Base-by-base conservation (phyloP, 2,888 invertebrate species). In the Lottia gigantea region DNA sequence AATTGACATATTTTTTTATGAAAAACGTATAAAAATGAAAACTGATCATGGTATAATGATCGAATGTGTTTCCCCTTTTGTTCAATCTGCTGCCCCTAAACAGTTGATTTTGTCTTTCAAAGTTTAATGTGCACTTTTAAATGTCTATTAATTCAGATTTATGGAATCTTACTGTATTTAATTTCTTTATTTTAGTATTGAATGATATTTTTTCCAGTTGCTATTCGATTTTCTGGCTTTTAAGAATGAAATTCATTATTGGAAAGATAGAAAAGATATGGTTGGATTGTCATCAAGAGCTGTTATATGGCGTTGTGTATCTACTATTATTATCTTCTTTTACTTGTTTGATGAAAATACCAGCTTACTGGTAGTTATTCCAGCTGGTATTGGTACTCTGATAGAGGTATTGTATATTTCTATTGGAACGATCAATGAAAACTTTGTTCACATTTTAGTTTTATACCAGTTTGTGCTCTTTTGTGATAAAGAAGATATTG, bases 161-260 rank as follows among this genome's bases (percentile, higher is more conserved):
- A 31, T 31, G 31, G 31, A 31, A 31, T 31, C 3, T 31, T 2
- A 31, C 31, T 31, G 31, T 31, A 31, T 3, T 2, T 6, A 31
- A 6, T 6, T 31, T 3, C 6, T 31, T 31, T 31, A 3, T 31
- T 31, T 31, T 31, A 31, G 2, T 3, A 31, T 2, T 31, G 6
- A 31, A 31, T 31, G 6, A 31, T 71, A 23, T 71, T 26, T 71
- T 49, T 82, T 81, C n/a, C 82, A 89, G 88, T 71, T 89, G 74
- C 90, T 98, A 61, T 96, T 99, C 86, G 98, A 99, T 88, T 96
- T 98, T 86, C 90, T 99, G 68, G 96, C 98, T 0, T 97, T 99
- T 88, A 99, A 98, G 91, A 98, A 97, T 88, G 98, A 99, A 84
- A 95, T 99, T 0, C 92, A 92, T 70, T 99, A 98, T 88, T 99